Evolutionary conservation across 2,113 vertebrate genomes (phyloP).

Genomic region (Ovibos moschatus): DNA sequence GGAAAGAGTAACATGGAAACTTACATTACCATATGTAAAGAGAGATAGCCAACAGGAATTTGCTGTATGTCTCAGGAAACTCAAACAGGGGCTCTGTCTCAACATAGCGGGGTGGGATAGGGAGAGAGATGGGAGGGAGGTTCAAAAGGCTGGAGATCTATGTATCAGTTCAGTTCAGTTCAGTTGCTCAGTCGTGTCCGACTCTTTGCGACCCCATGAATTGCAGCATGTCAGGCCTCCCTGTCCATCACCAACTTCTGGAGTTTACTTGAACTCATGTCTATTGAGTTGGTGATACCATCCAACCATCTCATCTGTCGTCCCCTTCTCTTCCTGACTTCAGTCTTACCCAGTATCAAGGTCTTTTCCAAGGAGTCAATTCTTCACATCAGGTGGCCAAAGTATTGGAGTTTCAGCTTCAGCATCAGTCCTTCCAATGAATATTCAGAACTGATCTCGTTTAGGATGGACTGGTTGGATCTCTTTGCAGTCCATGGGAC

Average conservation of each 20-base stretch:
- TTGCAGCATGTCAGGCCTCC: neutral
- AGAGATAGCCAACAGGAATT: neutral
- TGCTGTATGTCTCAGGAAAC: neutral
- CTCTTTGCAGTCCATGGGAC: neutral
- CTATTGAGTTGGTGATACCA: neutral
- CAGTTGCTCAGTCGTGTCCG: fast-evolving
- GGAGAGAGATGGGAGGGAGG: neutral
- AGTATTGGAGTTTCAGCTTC: neutral
- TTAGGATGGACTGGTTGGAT: neutral
- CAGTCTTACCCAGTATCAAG: neutral
- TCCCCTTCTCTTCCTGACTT: neutral
- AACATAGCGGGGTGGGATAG: neutral
- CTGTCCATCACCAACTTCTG: neutral
- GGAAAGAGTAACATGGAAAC: neutral
- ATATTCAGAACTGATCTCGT: neutral
- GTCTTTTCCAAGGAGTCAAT: neutral
- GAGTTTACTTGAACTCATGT: neutral
- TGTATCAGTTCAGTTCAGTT: neutral
- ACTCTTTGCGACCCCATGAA: neutral
- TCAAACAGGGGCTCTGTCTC: neutral
- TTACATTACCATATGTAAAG: neutral
- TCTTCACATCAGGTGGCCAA: neutral
- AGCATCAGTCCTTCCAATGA: neutral
- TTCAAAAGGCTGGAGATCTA: neutral
- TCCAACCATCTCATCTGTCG: neutral